Conservation (phyloP, 2,888 invertebrate species). For the Dimorphilus gyrociliatus region DNA sequence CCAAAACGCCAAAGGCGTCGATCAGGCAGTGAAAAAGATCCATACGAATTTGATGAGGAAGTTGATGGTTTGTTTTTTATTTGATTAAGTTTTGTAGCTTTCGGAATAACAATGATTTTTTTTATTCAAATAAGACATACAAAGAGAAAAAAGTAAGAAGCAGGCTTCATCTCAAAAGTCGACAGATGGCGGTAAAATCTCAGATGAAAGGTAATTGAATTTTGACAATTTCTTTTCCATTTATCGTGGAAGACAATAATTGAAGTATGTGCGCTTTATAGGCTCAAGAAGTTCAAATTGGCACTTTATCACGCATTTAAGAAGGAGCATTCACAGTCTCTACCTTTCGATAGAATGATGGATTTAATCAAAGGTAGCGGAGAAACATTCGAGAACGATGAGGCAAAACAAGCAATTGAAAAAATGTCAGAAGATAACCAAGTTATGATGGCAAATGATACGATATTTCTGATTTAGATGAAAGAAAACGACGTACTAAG, state of each 20-base stretch:
- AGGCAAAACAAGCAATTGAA: slow-evolving; percentile 60
- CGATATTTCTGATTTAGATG: slow-evolving; percentile 32
- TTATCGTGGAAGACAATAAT: too few species aligned
- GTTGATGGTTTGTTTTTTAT: slow-evolving; percentile 16
- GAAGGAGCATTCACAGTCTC: slow-evolving; percentile 54
- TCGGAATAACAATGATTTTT: too few species aligned
- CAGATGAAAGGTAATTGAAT: too few species aligned
- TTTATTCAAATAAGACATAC: too few species aligned
- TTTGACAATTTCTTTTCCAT: too few species aligned
- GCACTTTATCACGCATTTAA: slow-evolving; percentile 59
- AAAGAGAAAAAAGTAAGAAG: too few species aligned
- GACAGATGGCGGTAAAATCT: too few species aligned
- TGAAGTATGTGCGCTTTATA: too few species aligned
- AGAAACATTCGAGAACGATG: slow-evolving; percentile 42
- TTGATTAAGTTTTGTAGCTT: too few species aligned
- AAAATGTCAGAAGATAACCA: slow-evolving; percentile 77
- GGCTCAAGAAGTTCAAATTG: slow-evolving; percentile 53
- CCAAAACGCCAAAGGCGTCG: background rate
- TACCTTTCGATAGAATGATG: slow-evolving; percentile 50
- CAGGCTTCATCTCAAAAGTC: too few species aligned
- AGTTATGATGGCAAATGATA: slow-evolving; percentile 53
- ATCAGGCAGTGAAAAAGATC: too few species aligned
- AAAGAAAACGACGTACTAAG: too few species aligned
- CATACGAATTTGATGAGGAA: slow-evolving; percentile 39
- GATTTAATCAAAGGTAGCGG: slow-evolving; percentile 45